Conservation (phyloP, 2,888 invertebrate species). For the Dorcus hopei region DNA sequence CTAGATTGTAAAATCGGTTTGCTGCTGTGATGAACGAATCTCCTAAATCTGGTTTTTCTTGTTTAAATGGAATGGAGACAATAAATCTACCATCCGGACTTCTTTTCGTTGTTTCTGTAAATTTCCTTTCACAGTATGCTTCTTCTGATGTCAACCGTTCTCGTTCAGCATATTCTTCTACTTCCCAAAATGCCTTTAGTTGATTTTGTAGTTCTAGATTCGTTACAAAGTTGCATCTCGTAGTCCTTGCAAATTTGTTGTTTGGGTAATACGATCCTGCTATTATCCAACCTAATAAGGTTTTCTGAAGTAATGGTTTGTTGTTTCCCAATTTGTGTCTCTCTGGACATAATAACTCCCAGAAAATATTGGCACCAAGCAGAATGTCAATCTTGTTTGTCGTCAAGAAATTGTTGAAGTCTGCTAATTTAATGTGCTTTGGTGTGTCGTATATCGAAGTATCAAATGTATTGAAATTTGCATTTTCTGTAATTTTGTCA, state of each 20-base stretch:
- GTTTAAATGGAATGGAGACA: background rate
- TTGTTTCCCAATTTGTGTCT: too few relatives aligned
- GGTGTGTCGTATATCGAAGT: background rate
- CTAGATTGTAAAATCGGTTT: conserved; percentile 15
- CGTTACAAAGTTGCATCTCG: background rate
- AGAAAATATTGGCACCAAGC: background rate
- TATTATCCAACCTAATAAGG: background rate
- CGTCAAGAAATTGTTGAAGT: background rate
- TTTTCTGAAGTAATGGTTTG: background rate
- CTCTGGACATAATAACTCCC: background rate
- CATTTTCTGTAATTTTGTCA: background rate
- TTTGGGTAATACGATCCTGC: background rate
- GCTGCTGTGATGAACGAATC: background rate
- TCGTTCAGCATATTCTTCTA: background rate
- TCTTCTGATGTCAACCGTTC: background rate
- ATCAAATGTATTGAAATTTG: background rate
- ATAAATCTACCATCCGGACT: background rate
- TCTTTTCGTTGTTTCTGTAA: background rate
- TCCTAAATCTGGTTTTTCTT: background rate
- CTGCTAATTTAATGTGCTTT: background rate
- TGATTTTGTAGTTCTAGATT: background rate
- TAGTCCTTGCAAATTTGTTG: background rate
- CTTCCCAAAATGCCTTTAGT: conserved; percentile 1
- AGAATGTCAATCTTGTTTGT: background rate
- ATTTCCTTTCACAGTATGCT: background rate